phyloP scores from a whole-genome alignment of 2,113 vertebrate genomes.

The Nothobranchius kuhntae region DNA sequence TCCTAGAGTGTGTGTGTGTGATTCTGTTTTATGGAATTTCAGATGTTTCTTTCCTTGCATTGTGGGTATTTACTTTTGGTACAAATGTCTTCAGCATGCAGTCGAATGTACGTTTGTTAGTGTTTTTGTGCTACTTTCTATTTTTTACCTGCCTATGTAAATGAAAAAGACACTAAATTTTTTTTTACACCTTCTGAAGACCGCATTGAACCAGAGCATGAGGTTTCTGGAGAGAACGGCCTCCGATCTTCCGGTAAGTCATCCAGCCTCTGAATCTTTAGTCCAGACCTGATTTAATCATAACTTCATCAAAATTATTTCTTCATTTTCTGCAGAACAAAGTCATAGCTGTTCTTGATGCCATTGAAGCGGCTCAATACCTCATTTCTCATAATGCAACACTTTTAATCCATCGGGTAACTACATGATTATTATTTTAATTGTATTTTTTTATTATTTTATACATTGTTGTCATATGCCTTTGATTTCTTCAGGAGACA shows the following conservation, averaged over 20 bases:
- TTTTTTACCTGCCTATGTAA: slow-evolving; percentile 5
- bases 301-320: background rate
- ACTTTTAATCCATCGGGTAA: slow-evolving; percentile 82
- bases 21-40: no score
- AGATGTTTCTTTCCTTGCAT: slow-evolving; percentile 1
- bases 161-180: background rate
- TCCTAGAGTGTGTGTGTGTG: no score
- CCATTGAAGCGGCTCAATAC: slow-evolving; percentile 84
- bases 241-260: slow-evolving; percentile 83
- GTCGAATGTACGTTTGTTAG: slow-evolving; percentile 1
- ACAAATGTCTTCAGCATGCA: slow-evolving; percentile 51
- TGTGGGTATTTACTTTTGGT: slow-evolving; percentile 54
- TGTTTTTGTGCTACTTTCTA: slow-evolving; percentile 15
- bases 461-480: background rate
- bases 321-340: slow-evolving; percentile 75
- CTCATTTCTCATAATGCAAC: slow-evolving; percentile 85
- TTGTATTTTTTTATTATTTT: background rate
- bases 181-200: slow-evolving; percentile 61
- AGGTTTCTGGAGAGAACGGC: slow-evolving; percentile 81
- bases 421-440: background rate
- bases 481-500: slow-evolving; percentile 81
- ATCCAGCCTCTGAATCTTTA: background rate
- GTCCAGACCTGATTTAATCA: background rate
- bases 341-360: slow-evolving; percentile 75
- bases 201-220: slow-evolving; percentile 83